Conservation (phyloP, 2,113 vertebrate species). For the Hypocryptadius cinnamomeus region DNA sequence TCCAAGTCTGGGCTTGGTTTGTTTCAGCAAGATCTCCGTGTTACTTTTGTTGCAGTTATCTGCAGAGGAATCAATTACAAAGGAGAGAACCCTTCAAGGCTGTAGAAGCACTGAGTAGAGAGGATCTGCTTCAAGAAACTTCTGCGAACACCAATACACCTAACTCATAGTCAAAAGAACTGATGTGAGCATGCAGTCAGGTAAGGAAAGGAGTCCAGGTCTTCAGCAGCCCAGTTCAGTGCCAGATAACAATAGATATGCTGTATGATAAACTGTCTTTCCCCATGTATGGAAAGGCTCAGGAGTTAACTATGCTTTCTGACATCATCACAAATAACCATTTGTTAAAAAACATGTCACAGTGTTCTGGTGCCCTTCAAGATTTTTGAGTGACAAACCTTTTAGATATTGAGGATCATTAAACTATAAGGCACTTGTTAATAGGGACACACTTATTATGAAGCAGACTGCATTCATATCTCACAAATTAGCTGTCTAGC, state of each 20-base stretch:
- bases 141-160: background rate
- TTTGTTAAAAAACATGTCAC: background rate
- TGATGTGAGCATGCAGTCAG: background rate
- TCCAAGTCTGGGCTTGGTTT: background rate
- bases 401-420: background rate
- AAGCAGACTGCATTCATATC: background rate
- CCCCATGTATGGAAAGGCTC: background rate
- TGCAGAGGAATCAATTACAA: background rate
- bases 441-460: background rate
- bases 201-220: background rate
- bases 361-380: background rate
- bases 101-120: background rate
- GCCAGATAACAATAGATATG: background rate
- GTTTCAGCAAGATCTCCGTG: background rate
- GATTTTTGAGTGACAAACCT: background rate
- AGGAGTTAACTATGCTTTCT: background rate
- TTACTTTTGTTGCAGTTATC: background rate
- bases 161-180: background rate
- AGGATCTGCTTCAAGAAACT: background rate
- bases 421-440: background rate
- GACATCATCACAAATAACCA: background rate
- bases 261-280: background rate
- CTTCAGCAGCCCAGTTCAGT: background rate
- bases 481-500: background rate
- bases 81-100: background rate